phyloP scores from a whole-genome alignment of 2,113 vertebrate species.

The Hylia prasina region DNA sequence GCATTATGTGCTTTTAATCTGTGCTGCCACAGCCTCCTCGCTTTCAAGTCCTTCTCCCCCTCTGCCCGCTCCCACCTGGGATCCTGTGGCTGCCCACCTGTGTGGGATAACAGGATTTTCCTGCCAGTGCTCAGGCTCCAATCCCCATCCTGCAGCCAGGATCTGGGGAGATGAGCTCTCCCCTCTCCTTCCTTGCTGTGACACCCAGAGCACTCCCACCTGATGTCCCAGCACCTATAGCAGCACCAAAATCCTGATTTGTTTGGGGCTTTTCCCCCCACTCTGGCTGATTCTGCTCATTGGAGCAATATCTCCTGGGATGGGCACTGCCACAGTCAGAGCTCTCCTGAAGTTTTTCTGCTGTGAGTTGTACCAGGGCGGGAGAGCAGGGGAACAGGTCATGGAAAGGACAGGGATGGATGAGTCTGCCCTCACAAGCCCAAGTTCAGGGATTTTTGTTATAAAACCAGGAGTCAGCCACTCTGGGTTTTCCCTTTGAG shows the following conservation, averaged over 20 bases:
- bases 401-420: not conserved
- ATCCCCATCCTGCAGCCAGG: not conserved
- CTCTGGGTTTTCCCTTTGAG: not conserved
- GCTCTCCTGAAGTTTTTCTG: not conserved
- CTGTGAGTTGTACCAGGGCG: accelerated
- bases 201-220: not conserved
- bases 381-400: not conserved
- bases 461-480: not conserved
- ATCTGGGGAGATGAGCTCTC: not conserved
- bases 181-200: not conserved
- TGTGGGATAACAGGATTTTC: not conserved
- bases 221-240: not conserved
- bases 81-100: accelerated
- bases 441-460: not conserved
- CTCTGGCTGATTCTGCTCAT: not conserved
- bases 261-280: accelerated
- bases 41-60: not conserved
- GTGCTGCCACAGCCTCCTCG: accelerated
- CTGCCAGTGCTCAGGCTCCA: not conserved
- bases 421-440: not conserved
- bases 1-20: conserved; percentile 16
- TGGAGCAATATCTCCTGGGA: not conserved
- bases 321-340: accelerated
- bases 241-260: not conserved
- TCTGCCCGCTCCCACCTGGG: not conserved